Base-by-base conservation (phyloP, 1,140 invertebrate genomes). In the Phymastichus coffea region DNA sequence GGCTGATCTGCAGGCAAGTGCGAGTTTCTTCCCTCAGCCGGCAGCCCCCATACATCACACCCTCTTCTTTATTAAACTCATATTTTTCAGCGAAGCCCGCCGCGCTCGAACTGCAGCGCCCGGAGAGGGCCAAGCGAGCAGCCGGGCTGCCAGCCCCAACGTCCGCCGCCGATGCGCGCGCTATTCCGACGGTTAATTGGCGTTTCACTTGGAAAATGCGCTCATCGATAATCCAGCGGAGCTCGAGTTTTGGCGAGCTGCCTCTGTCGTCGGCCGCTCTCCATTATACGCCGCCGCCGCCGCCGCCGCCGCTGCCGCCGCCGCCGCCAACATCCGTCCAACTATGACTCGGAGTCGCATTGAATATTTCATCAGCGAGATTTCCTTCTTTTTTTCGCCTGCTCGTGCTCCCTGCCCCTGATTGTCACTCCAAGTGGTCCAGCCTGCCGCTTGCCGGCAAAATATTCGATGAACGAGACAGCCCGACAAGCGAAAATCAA, bases 61-160 rank as follows among this genome's bases (percentile, higher is more conserved):
- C 66, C 69, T 68, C 69, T 72, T 74, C 75, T 78, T 78, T 78
- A 78, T 78, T 77, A 76, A 77, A 78, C 73, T 76, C 73, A 77
- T 78, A 78, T 75, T 76, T 78, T 76, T 75, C 68, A 72, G 69
- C 64, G 64, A 63, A 66, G 64, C 59, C 67, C 71, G 61, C 60
- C 61, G 47, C 53, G 61, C 62, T 66, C 12, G 12, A 37, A 9
- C 10, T 14, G 33, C 10, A 37, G 33, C 23, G 12, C 19, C 12
- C 14, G 20, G 15, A 47, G 25, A 17, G 8, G 25, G 17, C 19
- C 26, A 44, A 15, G 40, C 1, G 54, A 57, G 26, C 46, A 22
- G 22, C 22, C 4, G 19, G 37, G 33, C 30, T 12, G 9, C 10
- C 15, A 35, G 44, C 44, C 44, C 25, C n/a, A n/a, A n/a, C n/a